Base-by-base conservation (phyloP, 1,140 invertebrate genomes). In the Aphaenogaster ashmeadi region DNA sequence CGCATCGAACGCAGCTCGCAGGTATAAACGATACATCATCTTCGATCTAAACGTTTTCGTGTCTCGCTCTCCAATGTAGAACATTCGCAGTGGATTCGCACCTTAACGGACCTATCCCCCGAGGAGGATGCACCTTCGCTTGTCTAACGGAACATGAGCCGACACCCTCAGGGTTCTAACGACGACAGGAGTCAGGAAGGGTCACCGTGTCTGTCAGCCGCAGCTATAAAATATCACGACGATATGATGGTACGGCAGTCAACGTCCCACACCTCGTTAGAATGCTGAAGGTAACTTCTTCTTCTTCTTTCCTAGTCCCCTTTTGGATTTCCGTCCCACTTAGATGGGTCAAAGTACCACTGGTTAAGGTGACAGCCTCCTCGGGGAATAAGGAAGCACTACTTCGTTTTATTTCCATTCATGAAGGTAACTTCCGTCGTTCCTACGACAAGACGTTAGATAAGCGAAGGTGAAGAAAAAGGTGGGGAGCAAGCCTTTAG, bases 101-200 rank as follows among this genome's bases (percentile, higher is more conserved):
- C 3, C 27, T 78, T 13, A n/a, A 33, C n/a, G 38, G 38, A 77
- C 15, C 36, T 66, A 38, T 52, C 27, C 33, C 60, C 44, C 60
- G 60, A 79, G 44, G 41, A 52, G 47, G 75, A 78, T 47, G 33
- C n/a, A 58, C 33, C 36, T 56, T 54, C 72, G 72, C 36, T 75
- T n/a, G 13, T 75, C 72, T 75, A 75, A 75, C 72, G 72, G 52
- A 56, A 56, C 50, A n/a, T 4, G 52, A 41, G 9, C 11, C 33
- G 71, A 54, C 9, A 38, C n/a, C 72, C 50, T 58, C 72, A 13
- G 52, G n/a, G 18, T 41, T 74, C 71, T 54, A n/a, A 54, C 71
- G 33, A 56, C 6, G 50, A 56, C 4, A 15, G 15, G 15, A 36
- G 27, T n/a, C 21, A 13, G 21, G 64, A 69, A 47, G 9, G 36